A percentile compares a stretch with the other conserved stretches of the same genome.
phyloP scores from a whole-genome alignment of 2,113 vertebrate genomes.

The Tricholaema leucomelas region DNA sequence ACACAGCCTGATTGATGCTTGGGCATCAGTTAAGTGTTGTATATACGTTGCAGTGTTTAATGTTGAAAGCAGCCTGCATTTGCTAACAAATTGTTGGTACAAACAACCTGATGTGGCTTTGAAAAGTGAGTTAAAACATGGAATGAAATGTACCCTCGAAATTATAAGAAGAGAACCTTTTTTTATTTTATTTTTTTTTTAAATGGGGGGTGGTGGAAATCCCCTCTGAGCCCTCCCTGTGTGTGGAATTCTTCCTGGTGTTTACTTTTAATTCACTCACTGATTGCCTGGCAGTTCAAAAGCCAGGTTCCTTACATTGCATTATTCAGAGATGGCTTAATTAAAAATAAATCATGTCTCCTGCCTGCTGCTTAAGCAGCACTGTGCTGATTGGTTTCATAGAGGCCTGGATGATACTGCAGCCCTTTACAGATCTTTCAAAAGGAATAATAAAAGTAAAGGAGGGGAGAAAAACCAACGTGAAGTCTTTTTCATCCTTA shows the following conservation, averaged over 20 bases:
- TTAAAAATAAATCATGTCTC: constrained; percentile 59
- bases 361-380: constrained; percentile 33
- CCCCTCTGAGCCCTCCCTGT: background rate
- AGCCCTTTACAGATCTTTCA: constrained; percentile 28
- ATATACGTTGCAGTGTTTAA: constrained; percentile 72
- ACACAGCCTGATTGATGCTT: constrained; percentile 79
- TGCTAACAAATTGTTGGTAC: constrained; percentile 78
- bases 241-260: constrained; percentile 15
- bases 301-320: constrained; percentile 12
- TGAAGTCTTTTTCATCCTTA: constrained; percentile 36
- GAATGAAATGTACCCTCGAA: constrained; percentile 1
- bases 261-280: constrained; percentile 55
- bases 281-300: constrained; percentile 51
- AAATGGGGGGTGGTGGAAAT: background rate
- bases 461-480: background rate
- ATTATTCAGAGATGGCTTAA: constrained; percentile 57
- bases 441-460: constrained; percentile 36
- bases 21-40: constrained; percentile 62
- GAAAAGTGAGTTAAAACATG: constrained; percentile 66
- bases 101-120: constrained; percentile 68
- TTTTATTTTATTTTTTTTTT: background rate
- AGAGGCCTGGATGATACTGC: constrained; percentile 32
- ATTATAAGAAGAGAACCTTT: constrained; percentile 20
- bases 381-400: constrained; percentile 24
- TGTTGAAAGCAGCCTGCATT: constrained; percentile 67